Base-by-base conservation (phyloP, 2,888 invertebrate species). In the Brenthis ino region DNA sequence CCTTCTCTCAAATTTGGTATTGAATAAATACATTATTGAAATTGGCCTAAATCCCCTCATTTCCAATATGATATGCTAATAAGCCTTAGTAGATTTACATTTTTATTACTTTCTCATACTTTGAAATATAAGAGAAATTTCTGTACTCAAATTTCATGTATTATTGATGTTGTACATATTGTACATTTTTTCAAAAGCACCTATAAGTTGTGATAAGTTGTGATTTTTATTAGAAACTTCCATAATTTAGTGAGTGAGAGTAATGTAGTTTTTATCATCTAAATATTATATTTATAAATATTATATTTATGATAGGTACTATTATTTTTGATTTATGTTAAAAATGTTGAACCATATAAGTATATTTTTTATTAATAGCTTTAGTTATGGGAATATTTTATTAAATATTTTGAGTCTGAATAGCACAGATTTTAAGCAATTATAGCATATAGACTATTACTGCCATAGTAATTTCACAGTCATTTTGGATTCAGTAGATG, bases 91-190 rank as follows among this genome's bases (percentile, higher is more conserved):
- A 50, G 16, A 53, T 37, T 63, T 63, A 53, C 63, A 63, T 63
- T 37, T 63, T 63, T 63, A 63, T 63, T 63, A 37, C 53, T 53
- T 53, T 37, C 37, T 53, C 20, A 61, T 13, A 33, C 33, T 2
- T 16, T 63, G 33, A 33, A 61, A 63, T 63, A 53, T 13, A 37
- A 16, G 14, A n/a, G 16, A 37, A 51, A 20, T 53, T 51, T 53
- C 28, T 63, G 20, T 51, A 53, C 51, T 13, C 33, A 63, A 37
- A 53, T 51, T 33, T 63, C 63, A 63, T 63, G 53, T 53, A 63
- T 53, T 16, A 63, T 63, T 53, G 20, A 63, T 63, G 53, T 20
- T 53, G 16, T 53, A 33, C 33, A 8, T 20, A 20, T 20, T 20
- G 20, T 20, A 20, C 20, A 28, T 28, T 28, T 28, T 28, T 28